Percentiles rank a stretch among this genome's conserved stretches.
phyloP scores from a whole-genome alignment of 2,888 invertebrate genomes.

The Augochlorella aurata region DNA sequence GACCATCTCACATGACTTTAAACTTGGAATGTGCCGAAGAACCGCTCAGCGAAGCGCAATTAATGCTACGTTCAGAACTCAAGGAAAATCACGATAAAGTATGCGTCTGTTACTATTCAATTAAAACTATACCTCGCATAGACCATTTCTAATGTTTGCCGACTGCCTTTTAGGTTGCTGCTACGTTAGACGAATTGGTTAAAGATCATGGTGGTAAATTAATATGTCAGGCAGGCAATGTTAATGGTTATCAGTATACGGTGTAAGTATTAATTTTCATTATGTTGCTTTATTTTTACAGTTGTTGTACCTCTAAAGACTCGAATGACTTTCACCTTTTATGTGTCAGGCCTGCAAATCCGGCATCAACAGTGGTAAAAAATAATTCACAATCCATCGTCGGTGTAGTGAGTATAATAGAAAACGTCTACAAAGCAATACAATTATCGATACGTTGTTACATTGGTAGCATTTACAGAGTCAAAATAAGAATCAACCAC shows the following conservation, averaged over 20 bases:
- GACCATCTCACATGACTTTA: conserved; percentile 76
- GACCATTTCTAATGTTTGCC: background rate
- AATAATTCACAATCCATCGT: conserved; percentile 68
- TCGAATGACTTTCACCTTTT: conserved; percentile 31
- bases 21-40: conserved; percentile 83
- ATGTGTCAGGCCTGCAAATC: conserved; percentile 47
- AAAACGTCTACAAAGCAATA: background rate
- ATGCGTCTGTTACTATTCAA: conserved; percentile 15
- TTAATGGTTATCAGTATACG: conserved; percentile 77
- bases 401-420: conserved; percentile 70
- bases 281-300: conserved; percentile 31
- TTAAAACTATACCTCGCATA: background rate
- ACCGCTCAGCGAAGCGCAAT: conserved; percentile 81
- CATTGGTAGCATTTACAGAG: conserved; percentile 54
- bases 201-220: conserved; percentile 78
- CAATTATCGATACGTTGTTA: background rate
- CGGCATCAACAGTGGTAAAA: conserved; percentile 49
- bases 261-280: conserved; percentile 71
- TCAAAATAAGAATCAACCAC: conserved; percentile 73
- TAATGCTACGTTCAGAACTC: conserved; percentile 71
- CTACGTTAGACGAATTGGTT: conserved; percentile 76
- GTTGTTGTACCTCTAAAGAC: conserved; percentile 22
- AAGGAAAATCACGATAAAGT: conserved; percentile 79
- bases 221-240: conserved; percentile 74
- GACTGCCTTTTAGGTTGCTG: conserved; percentile 67